phyloP scores from a whole-genome alignment of 2,797 vertebrate genomes.

The Amazonetta brasiliensis region DNA sequence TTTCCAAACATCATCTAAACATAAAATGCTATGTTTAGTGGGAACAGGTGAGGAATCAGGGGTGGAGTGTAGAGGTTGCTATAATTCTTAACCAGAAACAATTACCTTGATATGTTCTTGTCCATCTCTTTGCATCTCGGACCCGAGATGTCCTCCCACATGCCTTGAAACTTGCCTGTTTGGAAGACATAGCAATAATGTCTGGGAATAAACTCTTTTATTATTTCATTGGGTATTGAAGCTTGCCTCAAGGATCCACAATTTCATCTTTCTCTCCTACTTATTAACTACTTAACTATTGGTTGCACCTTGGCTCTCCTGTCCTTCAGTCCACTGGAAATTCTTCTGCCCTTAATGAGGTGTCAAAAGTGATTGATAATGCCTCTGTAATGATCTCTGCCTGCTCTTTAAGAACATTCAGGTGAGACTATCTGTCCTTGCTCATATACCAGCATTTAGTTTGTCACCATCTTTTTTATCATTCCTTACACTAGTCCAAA shows the following conservation, averaged over 20 bases:
- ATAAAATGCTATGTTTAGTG: neutral
- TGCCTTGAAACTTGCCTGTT: neutral
- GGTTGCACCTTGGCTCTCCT: neutral
- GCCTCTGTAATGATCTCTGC: conserved; percentile 5
- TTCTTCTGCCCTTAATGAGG: conserved; percentile 48
- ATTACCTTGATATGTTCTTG: neutral
- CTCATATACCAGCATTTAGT: neutral
- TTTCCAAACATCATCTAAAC: neutral
- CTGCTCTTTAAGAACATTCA: conserved; percentile 47
- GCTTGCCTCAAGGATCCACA: neutral
- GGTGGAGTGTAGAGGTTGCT: neutral
- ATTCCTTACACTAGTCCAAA: neutral
- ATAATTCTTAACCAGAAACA: neutral
- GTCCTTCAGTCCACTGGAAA: conserved; percentile 54
- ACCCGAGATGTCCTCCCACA: neutral
- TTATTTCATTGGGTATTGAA: neutral
- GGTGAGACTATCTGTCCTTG: conserved; percentile 37
- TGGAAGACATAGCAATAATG: neutral
- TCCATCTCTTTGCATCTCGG: neutral
- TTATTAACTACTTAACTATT: conserved; percentile 36
- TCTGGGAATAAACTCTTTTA: neutral
- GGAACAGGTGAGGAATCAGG: neutral
- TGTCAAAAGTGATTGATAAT: conserved; percentile 67
- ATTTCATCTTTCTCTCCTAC: neutral
- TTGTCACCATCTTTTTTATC: neutral